Conservation (phyloP, 2,113 vertebrate species). For the Actenoides hombroni region DNA sequence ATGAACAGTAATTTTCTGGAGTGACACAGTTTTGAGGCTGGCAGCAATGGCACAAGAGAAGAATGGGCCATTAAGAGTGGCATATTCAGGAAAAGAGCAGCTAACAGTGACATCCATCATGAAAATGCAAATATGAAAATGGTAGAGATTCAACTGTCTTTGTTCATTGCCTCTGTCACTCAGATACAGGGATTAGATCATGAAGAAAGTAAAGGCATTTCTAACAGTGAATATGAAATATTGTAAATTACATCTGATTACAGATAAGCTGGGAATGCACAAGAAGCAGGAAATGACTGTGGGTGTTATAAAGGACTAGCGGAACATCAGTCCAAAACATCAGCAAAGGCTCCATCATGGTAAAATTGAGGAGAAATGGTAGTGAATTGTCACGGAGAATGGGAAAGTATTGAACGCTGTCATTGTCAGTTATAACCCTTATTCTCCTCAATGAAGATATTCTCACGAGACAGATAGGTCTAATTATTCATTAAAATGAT, state of each 20-base stretch:
- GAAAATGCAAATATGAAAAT: not conserved
- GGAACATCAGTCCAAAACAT: not conserved
- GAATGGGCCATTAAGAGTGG: not conserved
- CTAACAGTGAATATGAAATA: not conserved
- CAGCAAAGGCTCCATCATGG: rapidly evolving
- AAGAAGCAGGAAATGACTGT: not conserved
- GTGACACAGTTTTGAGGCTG: not conserved
- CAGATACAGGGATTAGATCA: not conserved
- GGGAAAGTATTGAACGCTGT: not conserved
- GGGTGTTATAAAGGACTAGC: not conserved
- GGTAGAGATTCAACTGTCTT: rapidly evolving
- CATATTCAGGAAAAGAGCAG: not conserved
- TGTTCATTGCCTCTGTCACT: not conserved
- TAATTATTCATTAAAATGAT: not conserved
- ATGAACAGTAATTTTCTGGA: not conserved
- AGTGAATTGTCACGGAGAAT: not conserved
- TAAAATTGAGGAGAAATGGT: not conserved
- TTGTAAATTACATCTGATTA: not conserved
- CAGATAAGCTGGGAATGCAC: not conserved
- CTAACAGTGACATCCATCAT: not conserved
- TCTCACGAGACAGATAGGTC: not conserved
- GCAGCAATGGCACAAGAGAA: not conserved
- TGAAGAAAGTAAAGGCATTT: not conserved
- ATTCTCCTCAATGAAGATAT: not conserved
- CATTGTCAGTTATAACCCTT: not conserved